A percentile compares a stretch with the other conserved stretches of the same genome.
These are phyloP conservation scores for Sebastes matsubarae DNA, from an alignment of 2,797 vertebrate genomes.

Conservation along the genomic window DNA sequence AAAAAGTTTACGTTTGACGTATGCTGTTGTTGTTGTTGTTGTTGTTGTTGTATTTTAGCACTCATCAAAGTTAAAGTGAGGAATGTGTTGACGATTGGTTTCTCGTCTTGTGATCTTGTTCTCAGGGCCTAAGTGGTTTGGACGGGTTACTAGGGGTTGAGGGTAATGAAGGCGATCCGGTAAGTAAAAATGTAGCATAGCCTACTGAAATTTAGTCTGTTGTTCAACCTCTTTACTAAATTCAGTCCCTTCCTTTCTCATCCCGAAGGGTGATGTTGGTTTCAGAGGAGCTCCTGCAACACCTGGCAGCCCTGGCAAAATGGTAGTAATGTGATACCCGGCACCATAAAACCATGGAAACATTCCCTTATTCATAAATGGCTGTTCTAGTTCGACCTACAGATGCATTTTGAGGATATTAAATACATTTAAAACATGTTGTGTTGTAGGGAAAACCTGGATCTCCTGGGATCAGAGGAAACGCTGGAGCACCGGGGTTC, in stretches of 20 bases:
- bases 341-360: neutral
- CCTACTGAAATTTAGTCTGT: neutral
- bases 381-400: neutral
- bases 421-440: neutral
- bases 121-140: conserved; percentile 75
- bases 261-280: conserved; percentile 73
- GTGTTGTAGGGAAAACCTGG: conserved; percentile 74
- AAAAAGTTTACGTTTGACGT: neutral
- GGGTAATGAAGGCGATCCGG: conserved; percentile 83
- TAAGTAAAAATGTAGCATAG: conserved; percentile 44
- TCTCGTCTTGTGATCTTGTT: conserved; percentile 5
- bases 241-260: neutral
- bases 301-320: conserved; percentile 67
- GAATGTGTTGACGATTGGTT: neutral
- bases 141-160: conserved; percentile 83
- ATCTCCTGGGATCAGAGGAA: conserved; percentile 68
- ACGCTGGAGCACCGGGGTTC: conserved; percentile 61
- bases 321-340: conserved; percentile 43
- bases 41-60: neutral
- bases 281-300: conserved; percentile 68
- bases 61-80: neutral
- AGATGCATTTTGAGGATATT: neutral
- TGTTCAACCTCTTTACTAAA: neutral
- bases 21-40: too few species aligned
- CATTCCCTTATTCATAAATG: neutral